Conservation (phyloP, 2,797 vertebrate genomes). For the Synaphobranchus kaupii region DNA sequence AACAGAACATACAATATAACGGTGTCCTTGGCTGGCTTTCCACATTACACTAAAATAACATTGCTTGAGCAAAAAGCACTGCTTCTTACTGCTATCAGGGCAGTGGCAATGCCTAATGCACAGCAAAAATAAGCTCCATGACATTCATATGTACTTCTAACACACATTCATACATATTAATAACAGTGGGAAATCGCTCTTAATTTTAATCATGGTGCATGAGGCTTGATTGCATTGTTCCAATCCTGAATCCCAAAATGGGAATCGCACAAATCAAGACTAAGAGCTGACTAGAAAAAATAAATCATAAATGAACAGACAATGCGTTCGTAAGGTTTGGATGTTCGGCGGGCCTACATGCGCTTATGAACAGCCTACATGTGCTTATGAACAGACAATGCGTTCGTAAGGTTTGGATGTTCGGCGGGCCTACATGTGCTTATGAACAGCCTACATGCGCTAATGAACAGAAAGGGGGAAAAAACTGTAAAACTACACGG, state of each 20-base stretch:
- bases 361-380: too few relatives aligned
- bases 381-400: too few relatives aligned
- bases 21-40: not conserved
- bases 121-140: too few relatives aligned
- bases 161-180: constrained; percentile 15
- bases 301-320: not conserved
- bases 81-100: not conserved
- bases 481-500: not conserved
- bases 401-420: not conserved
- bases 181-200: not conserved
- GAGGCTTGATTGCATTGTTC: not conserved
- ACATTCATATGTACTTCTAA: not conserved
- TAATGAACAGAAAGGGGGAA: not conserved
- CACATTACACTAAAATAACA: too few relatives aligned
- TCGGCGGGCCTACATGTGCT: not conserved
- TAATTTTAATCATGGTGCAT: not conserved
- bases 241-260: not conserved
- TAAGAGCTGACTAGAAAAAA: not conserved
- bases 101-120: not conserved
- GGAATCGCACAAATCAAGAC: not conserved
- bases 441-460: not conserved
- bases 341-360: not conserved
- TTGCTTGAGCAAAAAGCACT: not conserved
- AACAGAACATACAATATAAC: not conserved
- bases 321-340: not conserved